Conservation (phyloP, 2,888 invertebrate genomes). For the Acronicta alni region DNA sequence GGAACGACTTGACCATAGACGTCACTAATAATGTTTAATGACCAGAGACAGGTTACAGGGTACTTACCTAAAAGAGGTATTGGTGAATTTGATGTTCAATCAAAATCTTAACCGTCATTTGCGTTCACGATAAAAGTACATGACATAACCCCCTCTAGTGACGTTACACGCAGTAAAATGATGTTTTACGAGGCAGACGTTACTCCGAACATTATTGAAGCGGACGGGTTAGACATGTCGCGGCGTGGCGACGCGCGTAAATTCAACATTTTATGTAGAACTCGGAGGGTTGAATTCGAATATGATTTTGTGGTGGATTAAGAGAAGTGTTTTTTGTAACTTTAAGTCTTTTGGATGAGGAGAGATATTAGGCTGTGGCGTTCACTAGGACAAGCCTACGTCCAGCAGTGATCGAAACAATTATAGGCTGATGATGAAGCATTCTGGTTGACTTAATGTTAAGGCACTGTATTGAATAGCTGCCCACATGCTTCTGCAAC, state of each 20-base stretch:
- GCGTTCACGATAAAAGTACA: constrained; percentile 19
- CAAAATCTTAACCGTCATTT: constrained; percentile 22
- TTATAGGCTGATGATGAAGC: no score
- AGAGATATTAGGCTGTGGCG: no score
- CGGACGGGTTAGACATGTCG: constrained; percentile 17
- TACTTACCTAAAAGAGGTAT: neutral
- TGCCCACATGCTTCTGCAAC: no score
- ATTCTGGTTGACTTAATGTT: no score
- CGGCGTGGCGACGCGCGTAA: constrained; percentile 35
- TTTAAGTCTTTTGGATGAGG: neutral
- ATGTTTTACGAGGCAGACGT: constrained; percentile 23
- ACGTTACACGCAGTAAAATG: constrained; percentile 25
- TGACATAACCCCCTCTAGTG: constrained; percentile 21
- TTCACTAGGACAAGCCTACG: no score
- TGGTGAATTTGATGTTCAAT: constrained; percentile 6
- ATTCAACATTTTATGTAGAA: constrained; percentile 48
- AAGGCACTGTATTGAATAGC: no score
- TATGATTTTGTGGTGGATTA: constrained; percentile 50
- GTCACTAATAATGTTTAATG: no score
- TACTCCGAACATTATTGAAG: constrained; percentile 3
- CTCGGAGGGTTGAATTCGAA: constrained; percentile 21
- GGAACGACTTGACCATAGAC: no score
- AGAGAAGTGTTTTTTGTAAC: constrained; percentile 8
- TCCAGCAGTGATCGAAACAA: no score
- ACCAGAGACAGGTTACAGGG: no score